Evolutionary conservation across 1,140 invertebrate species (phyloP).

Genomic region (Galleria mellonella): DNA sequence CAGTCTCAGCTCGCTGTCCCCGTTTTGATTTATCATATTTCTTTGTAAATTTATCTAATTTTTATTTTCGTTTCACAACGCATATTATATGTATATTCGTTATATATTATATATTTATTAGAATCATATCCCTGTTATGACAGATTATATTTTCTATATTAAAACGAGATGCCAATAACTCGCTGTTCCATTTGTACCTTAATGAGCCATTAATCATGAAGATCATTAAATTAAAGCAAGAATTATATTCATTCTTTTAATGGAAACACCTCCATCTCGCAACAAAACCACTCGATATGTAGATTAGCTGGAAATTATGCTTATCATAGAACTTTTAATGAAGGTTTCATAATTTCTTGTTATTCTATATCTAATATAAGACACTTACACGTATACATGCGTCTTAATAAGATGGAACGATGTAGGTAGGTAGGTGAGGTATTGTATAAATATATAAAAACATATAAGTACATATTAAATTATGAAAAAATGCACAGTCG

Average conservation of each 20-base stretch:
- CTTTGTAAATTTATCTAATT: constrained; percentile 32
- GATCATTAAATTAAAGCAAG: constrained; percentile 55
- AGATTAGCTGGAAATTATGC: no score
- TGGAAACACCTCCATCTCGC: constrained; percentile 24
- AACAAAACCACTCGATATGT: neutral
- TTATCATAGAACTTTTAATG: no score
- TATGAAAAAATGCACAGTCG: no score
- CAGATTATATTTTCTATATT: constrained; percentile 67
- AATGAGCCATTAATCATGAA: constrained; percentile 56
- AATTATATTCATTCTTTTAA: constrained; percentile 55
- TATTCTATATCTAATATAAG: no score
- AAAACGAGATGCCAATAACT: constrained; percentile 58
- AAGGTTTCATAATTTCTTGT: no score
- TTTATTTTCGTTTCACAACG: constrained; percentile 29
- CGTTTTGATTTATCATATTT: constrained; percentile 43
- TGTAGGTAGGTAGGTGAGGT: no score
- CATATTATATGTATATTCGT: constrained; percentile 58
- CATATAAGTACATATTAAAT: no score
- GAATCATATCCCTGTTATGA: constrained; percentile 56
- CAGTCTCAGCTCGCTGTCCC: constrained; percentile 17
- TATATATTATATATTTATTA: constrained; percentile 55
- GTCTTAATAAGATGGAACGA: no score
- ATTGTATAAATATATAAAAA: no score
- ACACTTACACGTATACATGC: no score
- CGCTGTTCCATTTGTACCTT: constrained; percentile 63